Evolutionary conservation across 2,797 vertebrate species (phyloP).

Genomic region (Heliangelus exortis): DNA sequence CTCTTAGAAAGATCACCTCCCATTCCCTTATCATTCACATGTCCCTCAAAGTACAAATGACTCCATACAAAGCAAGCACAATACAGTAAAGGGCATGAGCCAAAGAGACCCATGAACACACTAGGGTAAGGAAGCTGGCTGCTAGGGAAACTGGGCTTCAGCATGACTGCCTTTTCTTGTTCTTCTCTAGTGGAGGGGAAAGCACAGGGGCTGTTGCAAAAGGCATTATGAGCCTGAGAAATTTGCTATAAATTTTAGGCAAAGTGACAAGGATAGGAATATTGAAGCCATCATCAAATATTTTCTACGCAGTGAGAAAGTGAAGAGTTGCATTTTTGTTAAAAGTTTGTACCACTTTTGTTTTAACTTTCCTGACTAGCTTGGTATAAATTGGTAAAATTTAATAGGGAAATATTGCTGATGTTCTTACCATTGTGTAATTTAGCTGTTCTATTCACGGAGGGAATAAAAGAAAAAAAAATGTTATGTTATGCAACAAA

Average conservation of each 20-base stretch:
- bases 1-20: not conserved
- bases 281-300: not conserved
- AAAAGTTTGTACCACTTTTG: not conserved
- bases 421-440: not conserved
- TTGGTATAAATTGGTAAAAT: not conserved
- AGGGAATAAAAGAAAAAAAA: not conserved
- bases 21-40: not conserved
- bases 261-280: not conserved
- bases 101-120: not conserved
- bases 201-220: not conserved
- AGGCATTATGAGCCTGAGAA: not conserved
- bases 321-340: not conserved
- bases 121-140: not conserved
- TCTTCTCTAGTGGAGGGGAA: slow-evolving; percentile 17
- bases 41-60: not conserved
- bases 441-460: not conserved
- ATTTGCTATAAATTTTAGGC: not conserved
- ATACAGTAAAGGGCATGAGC: not conserved
- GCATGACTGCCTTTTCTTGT: not conserved
- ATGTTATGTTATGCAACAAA: slow-evolving; percentile 7
- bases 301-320: not conserved
- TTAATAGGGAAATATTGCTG: not conserved
- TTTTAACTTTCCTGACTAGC: not conserved
- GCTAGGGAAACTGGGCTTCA: not conserved
- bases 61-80: not conserved